A percentile compares a stretch with the other conserved stretches of the same genome.
Conservation (phyloP, 2,797 vertebrate genomes). For the Sternarchorhynchus goeldii region DNA sequence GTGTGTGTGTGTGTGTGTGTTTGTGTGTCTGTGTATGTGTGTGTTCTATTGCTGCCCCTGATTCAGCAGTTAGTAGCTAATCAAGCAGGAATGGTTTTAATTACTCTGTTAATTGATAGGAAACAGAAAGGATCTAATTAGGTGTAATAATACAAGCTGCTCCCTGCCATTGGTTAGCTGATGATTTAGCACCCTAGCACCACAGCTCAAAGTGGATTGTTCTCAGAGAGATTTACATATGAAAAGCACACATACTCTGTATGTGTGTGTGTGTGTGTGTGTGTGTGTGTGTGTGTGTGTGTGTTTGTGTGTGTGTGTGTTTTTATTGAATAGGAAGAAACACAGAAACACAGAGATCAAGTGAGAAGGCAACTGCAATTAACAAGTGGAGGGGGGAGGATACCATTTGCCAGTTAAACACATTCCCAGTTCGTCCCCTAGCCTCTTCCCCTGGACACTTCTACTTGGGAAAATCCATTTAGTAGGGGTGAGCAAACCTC, state of each 20-base stretch:
- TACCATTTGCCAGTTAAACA: constrained; percentile 22
- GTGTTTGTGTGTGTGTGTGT: neutral
- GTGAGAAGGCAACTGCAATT: constrained; percentile 41
- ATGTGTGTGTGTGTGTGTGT: constrained; percentile 38
- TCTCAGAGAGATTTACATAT: constrained; percentile 61
- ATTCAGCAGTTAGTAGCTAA: constrained; percentile 77
- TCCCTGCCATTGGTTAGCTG: constrained; percentile 88
- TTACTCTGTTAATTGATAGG: constrained; percentile 95
- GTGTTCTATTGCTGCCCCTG: constrained; percentile 69
- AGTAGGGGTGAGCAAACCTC: constrained; percentile 13
- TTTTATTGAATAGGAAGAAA: constrained; percentile 46
- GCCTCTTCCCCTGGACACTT: neutral
- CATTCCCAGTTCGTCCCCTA: neutral
- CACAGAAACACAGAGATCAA: constrained; percentile 58
- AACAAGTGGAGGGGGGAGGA: constrained; percentile 25
- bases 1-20: constrained; percentile 8
- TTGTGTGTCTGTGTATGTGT: constrained; percentile 27
- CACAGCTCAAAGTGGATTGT: constrained; percentile 60
- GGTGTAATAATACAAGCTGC: constrained; percentile 91
- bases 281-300: constrained; percentile 5
- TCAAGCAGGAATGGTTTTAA: constrained; percentile 85
- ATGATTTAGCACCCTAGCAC: constrained; percentile 79
- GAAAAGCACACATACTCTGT: constrained; percentile 46
- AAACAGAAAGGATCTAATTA: constrained; percentile 94
- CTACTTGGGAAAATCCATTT: constrained; percentile 10